Conservation (phyloP, 2,797 vertebrate genomes). For the Syngnathus acus region DNA sequence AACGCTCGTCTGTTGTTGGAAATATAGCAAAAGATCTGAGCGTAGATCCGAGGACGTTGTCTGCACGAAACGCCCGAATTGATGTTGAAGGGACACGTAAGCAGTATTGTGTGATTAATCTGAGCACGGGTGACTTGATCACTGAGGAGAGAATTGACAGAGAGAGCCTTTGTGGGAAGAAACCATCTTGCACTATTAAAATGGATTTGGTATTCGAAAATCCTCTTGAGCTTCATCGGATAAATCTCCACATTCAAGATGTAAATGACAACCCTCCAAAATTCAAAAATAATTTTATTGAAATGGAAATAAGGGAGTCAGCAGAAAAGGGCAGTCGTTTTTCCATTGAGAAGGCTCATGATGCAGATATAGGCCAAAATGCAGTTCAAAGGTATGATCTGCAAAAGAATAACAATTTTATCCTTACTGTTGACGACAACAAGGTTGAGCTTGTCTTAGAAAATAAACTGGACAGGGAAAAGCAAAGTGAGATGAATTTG, state of each 20-base stretch:
- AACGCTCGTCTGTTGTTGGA: slow-evolving; percentile 44
- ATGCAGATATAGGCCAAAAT: slow-evolving; percentile 57
- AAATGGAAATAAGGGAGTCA: slow-evolving; percentile 14
- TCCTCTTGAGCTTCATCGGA: slow-evolving; percentile 43
- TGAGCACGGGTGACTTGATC: slow-evolving; percentile 25
- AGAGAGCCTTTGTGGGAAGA: slow-evolving; percentile 58
- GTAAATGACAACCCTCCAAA: slow-evolving; percentile 70
- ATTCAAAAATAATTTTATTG: slow-evolving; percentile 45
- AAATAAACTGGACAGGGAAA: slow-evolving; percentile 50
- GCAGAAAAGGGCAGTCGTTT: neutral
- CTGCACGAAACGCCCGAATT: slow-evolving; percentile 26
- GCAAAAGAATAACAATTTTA: slow-evolving; percentile 36
- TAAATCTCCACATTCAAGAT: slow-evolving; percentile 55
- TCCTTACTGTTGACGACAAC: slow-evolving; percentile 18
- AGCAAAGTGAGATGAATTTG: slow-evolving; percentile 22
- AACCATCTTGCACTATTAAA: slow-evolving; percentile 39
- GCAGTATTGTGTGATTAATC: slow-evolving; percentile 28
- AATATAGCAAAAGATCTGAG: slow-evolving; percentile 48
- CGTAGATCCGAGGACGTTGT: slow-evolving; percentile 13
- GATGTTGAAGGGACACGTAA: slow-evolving; percentile 14
- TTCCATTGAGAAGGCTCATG: slow-evolving; percentile 52
- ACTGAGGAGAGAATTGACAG: slow-evolving; percentile 40
- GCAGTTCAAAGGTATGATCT: slow-evolving; percentile 56
- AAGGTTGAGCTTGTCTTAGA: slow-evolving; percentile 45
- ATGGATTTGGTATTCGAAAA: slow-evolving; percentile 51